Evolutionary conservation across 2,888 invertebrate genomes (phyloP).

Genomic region (Lycaena phlaeas): DNA sequence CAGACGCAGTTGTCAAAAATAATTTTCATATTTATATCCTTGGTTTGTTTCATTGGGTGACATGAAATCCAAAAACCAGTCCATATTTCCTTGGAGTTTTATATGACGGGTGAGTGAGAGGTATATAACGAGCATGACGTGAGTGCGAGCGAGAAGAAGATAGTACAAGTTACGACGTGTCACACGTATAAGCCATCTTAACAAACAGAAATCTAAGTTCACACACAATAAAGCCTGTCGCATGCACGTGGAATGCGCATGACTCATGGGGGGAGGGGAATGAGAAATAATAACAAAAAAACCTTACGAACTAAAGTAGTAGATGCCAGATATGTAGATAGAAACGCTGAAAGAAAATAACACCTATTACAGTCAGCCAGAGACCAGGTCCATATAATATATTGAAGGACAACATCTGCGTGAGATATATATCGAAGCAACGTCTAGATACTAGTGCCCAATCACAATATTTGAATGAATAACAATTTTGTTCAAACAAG

Average conservation of each 20-base stretch:
- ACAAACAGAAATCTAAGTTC: not conserved
- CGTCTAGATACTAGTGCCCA: too few relatives aligned
- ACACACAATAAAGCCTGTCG: conserved; percentile 1
- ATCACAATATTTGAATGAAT: too few relatives aligned
- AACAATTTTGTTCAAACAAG: too few relatives aligned
- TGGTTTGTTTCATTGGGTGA: too few relatives aligned
- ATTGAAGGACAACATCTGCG: too few relatives aligned
- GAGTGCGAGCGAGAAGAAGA: not conserved
- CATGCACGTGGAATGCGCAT: conserved; percentile 21
- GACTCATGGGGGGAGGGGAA: conserved; percentile 27
- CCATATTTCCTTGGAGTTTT: too few relatives aligned
- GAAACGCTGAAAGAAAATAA: conserved; percentile 66
- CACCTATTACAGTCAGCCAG: conserved; percentile 27
- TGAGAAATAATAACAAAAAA: conserved; percentile 29
- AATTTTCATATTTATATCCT: too few relatives aligned
- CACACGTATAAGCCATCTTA: not conserved
- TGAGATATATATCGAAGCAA: too few relatives aligned
- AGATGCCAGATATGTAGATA: conserved; percentile 69
- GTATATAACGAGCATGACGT: not conserved
- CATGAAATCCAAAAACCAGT: too few relatives aligned
- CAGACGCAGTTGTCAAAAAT: too few relatives aligned
- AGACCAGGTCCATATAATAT: too few relatives aligned
- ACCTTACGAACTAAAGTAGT: conserved; percentile 71
- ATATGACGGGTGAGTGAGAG: not conserved
- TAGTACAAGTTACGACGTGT: not conserved